Evolutionary conservation across 2,113 vertebrate genomes (phyloP), one percentile per base, ranked within the genome.

Genomic region (Cryptotis parvus): DNA sequence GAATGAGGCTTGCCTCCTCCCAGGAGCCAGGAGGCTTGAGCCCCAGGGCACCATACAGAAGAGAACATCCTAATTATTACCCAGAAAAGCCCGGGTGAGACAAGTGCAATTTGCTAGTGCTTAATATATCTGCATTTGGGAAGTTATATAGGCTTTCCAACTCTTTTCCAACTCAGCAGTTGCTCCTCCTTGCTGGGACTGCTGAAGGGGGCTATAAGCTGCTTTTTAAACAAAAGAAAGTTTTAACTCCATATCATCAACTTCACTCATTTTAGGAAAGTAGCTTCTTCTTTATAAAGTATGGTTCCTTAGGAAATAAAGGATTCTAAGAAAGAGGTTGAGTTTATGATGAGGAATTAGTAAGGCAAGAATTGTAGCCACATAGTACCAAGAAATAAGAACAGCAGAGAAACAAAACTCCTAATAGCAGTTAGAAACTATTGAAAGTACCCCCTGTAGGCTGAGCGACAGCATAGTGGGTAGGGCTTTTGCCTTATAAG

Each of bases 171-270:
- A 15, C 58, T 72, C 18, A 55, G 29, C 10, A 39, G 43, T n/a
- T 66, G 33, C 33, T 7, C 15, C 45, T 31, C 24, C 58, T 18
- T 14, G 24, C 24, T 20, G 73, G 37, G 63, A 58, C 24, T 58
- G 35, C 24, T 63, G 20, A 90, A 49, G 72, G 89, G 45, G 4
- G 35, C 45, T 76, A 65, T 65, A 65, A 31, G 74, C 10, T 31
- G 43, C 10, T 79, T 92, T 86, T 55, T 37, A 81, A 89, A 92
- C n/a, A 91, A 74, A 91, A 91, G 35, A 84, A 22, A 37, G 35
- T 74, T 81, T 72, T 73, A 83, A 66, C 6, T 61, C 26, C 15
- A 31, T 45, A 55, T 16, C n/a, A 58, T 88, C n/a, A 82, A 85
- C 37, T 66, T 82, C 15, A 68, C 22, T 22, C 1, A 61, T 43